Conservation (phyloP, 2,888 invertebrate species). For the Bimastos eiseni region DNA sequence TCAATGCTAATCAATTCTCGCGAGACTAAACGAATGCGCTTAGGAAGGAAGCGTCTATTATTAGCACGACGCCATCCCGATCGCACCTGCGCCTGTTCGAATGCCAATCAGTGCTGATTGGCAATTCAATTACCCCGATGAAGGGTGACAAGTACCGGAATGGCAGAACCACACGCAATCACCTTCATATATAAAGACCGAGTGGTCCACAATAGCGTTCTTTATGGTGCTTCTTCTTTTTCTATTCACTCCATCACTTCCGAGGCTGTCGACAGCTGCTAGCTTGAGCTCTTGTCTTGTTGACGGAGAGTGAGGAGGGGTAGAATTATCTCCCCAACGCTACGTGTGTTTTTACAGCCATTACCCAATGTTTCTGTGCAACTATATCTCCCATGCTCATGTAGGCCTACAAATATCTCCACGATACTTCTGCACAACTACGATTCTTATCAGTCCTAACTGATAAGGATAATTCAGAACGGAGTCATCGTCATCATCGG, state of each 20-base stretch:
- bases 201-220: not conserved
- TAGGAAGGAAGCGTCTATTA: not conserved
- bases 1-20: constrained; percentile 6
- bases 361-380: no score
- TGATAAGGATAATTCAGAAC: no score
- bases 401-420: no score
- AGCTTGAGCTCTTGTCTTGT: no score
- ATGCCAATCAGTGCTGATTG: not conserved
- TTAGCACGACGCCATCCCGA: not conserved
- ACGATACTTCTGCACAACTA: no score
- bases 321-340: no score
- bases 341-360: no score
- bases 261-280: no score
- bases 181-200: not conserved
- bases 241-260: not conserved
- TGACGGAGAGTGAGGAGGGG: no score
- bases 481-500: no score
- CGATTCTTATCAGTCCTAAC: no score
- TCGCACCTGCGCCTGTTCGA: not conserved
- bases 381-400: no score
- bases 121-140: not conserved
- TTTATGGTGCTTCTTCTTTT: constrained; percentile 4
- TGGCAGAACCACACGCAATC: not conserved
- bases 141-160: not conserved
- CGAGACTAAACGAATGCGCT: not conserved